A percentile compares a stretch with the other conserved stretches of the same genome.
Conservation (phyloP, 2,113 vertebrate species). For the Pycnonotus jocosus region DNA sequence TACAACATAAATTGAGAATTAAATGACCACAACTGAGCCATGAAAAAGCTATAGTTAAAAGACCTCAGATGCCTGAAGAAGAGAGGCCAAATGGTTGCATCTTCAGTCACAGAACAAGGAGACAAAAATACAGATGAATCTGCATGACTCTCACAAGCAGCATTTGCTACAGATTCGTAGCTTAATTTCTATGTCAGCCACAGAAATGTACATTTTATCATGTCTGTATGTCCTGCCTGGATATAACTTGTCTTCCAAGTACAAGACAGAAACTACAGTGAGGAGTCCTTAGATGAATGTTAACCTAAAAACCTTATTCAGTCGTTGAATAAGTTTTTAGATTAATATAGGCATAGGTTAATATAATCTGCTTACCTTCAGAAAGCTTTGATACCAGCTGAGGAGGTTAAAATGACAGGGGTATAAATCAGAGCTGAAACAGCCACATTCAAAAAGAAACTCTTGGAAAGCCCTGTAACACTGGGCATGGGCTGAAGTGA, state of each 20-base stretch:
- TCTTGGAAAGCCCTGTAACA: neutral
- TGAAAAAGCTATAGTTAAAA: neutral
- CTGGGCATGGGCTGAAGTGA: neutral
- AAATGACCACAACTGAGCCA: neutral
- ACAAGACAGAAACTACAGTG: too few relatives aligned
- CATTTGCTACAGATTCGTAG: neutral
- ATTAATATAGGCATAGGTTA: neutral
- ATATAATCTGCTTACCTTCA: neutral
- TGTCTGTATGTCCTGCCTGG: neutral
- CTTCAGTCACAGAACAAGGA: neutral
- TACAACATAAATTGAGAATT: neutral
- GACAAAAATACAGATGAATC: neutral
- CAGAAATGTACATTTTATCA: neutral
- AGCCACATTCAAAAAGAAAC: neutral
- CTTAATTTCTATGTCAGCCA: neutral
- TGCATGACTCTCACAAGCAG: fast-evolving
- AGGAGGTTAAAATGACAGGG: neutral
- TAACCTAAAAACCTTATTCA: neutral
- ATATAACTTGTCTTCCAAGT: neutral
- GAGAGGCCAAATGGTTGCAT: neutral
- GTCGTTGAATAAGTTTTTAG: neutral
- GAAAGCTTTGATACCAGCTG: neutral
- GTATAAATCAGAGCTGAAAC: neutral
- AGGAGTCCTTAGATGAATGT: neutral
- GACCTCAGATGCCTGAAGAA: neutral